Conservation (phyloP, 1,140 invertebrate genomes). For the Ostrea edulis region DNA sequence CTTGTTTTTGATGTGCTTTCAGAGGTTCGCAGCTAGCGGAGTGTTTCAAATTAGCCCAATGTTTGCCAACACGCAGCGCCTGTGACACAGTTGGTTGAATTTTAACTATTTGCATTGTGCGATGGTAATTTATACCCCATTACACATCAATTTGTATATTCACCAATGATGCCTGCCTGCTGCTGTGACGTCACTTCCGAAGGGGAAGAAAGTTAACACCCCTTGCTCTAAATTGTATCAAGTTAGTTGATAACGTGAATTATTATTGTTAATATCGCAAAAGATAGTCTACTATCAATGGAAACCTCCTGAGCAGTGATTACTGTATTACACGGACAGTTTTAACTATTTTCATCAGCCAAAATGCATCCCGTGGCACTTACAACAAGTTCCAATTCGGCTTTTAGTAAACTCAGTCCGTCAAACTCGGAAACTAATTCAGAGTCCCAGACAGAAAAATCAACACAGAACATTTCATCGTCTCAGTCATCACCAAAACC, state of each 20-base stretch:
- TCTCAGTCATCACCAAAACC: conserved; percentile 35
- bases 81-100: conserved; percentile 52
- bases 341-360: conserved; percentile 36
- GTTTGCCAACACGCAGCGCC: conserved; percentile 60
- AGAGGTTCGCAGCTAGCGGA: conserved; percentile 52
- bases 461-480: conserved; percentile 30
- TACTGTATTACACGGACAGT: neutral
- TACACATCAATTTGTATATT: conserved; percentile 61
- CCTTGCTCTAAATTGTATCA: conserved; percentile 40
- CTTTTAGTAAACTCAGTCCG: conserved; percentile 55
- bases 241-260: conserved; percentile 41
- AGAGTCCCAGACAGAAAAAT: neutral
- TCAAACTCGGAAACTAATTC: conserved; percentile 13
- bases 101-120: conserved; percentile 58
- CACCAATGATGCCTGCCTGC: conserved; percentile 56
- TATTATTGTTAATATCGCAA: conserved; percentile 28
- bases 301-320: neutral
- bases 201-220: conserved; percentile 42
- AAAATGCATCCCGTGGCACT: conserved; percentile 57
- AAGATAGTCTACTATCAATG: conserved; percentile 35
- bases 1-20: conserved; percentile 49
- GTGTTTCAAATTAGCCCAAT: conserved; percentile 60
- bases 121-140: conserved; percentile 60
- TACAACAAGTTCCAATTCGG: conserved; percentile 54
- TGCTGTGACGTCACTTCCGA: conserved; percentile 57